These are phyloP conservation scores for Drosophila bunnanda DNA, from an alignment of 2,888 invertebrate genomes.

Conservation along the genomic window DNA sequence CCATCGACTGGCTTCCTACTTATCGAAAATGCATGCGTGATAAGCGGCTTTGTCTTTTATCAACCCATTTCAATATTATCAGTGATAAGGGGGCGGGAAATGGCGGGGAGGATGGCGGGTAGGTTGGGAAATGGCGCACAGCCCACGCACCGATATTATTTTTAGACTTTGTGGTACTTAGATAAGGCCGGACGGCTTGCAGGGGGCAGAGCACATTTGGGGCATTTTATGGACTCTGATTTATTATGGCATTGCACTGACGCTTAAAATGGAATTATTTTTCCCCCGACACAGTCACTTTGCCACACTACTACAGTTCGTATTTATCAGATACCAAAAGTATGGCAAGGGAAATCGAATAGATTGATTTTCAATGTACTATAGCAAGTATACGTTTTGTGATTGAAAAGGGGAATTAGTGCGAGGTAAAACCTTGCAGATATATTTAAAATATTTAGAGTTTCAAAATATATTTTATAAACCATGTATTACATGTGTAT, in stretches of 20 bases:
- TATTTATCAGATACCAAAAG: not conserved
- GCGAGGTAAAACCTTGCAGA: not conserved
- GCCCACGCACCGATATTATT: conserved; percentile 15
- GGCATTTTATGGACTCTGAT: conserved; percentile 65
- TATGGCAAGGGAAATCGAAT: not conserved
- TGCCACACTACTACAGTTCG: not conserved
- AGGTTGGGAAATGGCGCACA: not conserved
- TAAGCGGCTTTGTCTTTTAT: conserved; percentile 58
- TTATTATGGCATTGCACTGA: conserved; percentile 70
- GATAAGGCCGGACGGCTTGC: conserved; percentile 6
- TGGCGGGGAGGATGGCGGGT: conserved; percentile 30
- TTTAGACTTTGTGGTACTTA: conserved; percentile 26
- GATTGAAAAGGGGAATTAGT: not conserved
- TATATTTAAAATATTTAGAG: not conserved
- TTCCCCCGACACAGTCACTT: not conserved
- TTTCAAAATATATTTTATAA: not conserved
- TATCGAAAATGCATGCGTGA: conserved; percentile 54
- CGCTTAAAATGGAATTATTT: conserved; percentile 63
- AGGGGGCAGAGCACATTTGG: conserved; percentile 5
- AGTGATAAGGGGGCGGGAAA: conserved; percentile 35
- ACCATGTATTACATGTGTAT: no score
- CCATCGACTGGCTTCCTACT: conserved; percentile 37
- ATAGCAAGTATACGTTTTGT: not conserved
- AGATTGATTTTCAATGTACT: not conserved
- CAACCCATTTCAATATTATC: conserved; percentile 65